These are phyloP conservation scores for Sminthurides bifidus DNA, from an alignment of 1,140 invertebrate species.

Conservation along the genomic window DNA sequence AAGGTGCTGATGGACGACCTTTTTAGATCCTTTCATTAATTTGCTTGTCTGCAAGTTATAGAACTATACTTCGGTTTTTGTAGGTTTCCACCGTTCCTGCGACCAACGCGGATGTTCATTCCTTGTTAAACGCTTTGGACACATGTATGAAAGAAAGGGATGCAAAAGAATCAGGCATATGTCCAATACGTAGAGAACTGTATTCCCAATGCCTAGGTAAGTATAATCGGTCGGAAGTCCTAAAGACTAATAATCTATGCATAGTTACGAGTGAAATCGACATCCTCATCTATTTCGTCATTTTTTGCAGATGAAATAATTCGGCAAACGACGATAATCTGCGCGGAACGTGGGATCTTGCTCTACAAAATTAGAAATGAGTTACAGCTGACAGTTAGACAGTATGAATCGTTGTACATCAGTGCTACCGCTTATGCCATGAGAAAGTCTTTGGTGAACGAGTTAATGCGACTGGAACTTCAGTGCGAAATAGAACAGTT, in stretches of 20 bases:
- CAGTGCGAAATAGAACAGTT: neutral
- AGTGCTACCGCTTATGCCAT: conserved; percentile 2
- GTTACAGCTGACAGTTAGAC: neutral
- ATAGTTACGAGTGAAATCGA: neutral
- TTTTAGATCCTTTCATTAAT: neutral
- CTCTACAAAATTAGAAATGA: neutral
- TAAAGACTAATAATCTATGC: neutral
- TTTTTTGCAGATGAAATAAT: conserved; percentile 2
- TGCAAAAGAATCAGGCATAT: neutral
- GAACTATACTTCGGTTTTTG: neutral
- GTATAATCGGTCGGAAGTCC: neutral
- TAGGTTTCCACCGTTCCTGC: conserved; percentile 4
- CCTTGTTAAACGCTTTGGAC: neutral
- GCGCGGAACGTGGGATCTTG: neutral
- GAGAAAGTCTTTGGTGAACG: neutral
- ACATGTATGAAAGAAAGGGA: neutral
- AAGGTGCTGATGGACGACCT: neutral
- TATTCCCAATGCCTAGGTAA: conserved; percentile 4
- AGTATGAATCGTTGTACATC: conserved; percentile 4
- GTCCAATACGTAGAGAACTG: neutral
- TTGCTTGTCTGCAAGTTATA: neutral
- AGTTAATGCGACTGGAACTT: neutral
- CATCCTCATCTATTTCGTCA: neutral
- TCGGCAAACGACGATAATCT: conserved; percentile 1
- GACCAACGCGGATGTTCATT: neutral